These are phyloP conservation scores for Aporophyla nigra DNA, from an alignment of 2,888 invertebrate species.

Conservation along the genomic window DNA sequence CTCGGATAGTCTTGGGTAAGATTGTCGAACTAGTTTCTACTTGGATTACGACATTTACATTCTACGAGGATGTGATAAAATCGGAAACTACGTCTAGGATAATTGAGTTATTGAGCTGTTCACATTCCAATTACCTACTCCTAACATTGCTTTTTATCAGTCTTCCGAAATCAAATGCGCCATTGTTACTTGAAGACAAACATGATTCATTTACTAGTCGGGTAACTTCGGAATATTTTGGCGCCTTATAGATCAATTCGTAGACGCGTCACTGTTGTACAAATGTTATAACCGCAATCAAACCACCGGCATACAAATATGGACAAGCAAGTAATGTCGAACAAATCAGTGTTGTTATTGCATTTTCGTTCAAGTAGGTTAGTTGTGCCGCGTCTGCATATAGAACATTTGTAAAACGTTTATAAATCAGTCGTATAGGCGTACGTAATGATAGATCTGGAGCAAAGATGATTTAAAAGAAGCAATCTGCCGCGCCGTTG, in stretches of 20 bases:
- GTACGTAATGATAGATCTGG: conserved; percentile 2
- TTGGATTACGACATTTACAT: not conserved
- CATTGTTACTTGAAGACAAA: conserved; percentile 17
- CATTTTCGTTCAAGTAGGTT: conserved; percentile 11
- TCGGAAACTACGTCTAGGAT: not conserved
- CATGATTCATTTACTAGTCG: conserved; percentile 12
- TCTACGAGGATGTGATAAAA: not conserved
- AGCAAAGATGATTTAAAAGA: conserved; percentile 31
- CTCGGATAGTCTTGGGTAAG: not conserved
- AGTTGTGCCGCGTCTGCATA: conserved; percentile 12
- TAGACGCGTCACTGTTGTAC: conserved; percentile 22
- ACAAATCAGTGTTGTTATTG: conserved; percentile 16
- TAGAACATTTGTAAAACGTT: conserved; percentile 19
- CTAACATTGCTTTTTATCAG: not conserved
- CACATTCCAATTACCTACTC: not conserved
- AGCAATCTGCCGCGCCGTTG: conserved; percentile 15
- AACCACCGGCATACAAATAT: conserved; percentile 48
- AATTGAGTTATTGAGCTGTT: not conserved
- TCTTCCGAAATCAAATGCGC: not conserved
- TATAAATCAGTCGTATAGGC: conserved; percentile 7
- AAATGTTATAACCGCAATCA: conserved; percentile 47
- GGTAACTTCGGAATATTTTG: conserved; percentile 5
- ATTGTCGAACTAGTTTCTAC: not conserved
- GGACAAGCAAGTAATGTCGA: conserved; percentile 17
- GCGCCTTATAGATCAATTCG: conserved; percentile 13